phyloP scores from a whole-genome alignment of 2,888 invertebrate species.

The Dorcus hopei region DNA sequence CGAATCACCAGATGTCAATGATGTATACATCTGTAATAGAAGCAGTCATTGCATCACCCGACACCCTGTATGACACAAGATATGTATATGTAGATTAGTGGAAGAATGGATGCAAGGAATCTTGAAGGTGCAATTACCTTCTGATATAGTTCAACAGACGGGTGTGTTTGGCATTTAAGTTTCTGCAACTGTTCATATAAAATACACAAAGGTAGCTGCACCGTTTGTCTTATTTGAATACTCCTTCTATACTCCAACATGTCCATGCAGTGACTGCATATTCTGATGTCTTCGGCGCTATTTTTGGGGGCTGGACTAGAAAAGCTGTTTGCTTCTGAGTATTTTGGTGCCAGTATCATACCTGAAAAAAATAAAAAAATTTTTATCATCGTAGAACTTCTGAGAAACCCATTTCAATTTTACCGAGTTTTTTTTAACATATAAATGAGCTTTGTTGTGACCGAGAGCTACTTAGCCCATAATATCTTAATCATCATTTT shows the following conservation, averaged over 20 bases:
- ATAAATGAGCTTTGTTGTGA: too few species aligned
- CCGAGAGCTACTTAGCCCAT: too few species aligned
- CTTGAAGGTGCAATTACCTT: conserved; percentile 48
- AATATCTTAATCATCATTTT: too few species aligned
- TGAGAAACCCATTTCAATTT: too few species aligned
- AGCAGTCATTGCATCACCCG: too few species aligned
- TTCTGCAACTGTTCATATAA: conserved; percentile 80
- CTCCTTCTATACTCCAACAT: conserved; percentile 74
- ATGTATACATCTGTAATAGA: conserved; percentile 57
- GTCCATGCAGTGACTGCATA: conserved; percentile 75
- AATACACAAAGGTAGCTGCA: conserved; percentile 74
- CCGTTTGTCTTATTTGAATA: conserved; percentile 77
- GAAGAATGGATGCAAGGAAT: too few species aligned
- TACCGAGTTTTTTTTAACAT: too few species aligned
- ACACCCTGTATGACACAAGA: too few species aligned
- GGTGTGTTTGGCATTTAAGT: conserved; percentile 68
- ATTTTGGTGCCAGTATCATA: conserved; percentile 23
- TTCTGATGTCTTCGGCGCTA: conserved; percentile 60
- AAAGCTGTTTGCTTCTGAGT: conserved; percentile 11
- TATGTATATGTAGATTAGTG: too few species aligned
- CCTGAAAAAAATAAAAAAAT: conserved; percentile 15
- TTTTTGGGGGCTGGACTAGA: conserved; percentile 3
- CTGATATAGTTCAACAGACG: conserved; percentile 64
- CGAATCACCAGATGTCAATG: conserved; percentile 80
- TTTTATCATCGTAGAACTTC: background rate